Percentiles rank a stretch among this genome's conserved stretches.
Evolutionary conservation across 1,140 invertebrate species (phyloP).

Genomic region (Drosophila athabasca): DNA sequence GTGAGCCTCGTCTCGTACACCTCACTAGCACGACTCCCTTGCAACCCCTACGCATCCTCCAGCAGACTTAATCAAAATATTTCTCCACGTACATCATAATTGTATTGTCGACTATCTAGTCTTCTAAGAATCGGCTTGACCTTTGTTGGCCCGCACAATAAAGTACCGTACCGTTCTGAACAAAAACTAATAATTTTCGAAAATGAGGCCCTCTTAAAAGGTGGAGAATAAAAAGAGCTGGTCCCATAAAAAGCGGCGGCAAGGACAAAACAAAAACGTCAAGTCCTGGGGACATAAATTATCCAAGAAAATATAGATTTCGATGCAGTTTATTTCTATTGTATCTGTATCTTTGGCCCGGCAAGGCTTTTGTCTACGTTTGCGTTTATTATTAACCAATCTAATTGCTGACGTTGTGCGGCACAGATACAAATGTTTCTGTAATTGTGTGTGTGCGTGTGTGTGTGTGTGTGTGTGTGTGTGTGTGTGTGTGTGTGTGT

Average conservation of each 20-base stretch:
- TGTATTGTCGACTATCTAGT: conserved; percentile 9
- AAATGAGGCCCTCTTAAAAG: conserved; percentile 21
- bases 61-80: conserved; percentile 60
- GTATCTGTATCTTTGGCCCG: conserved; percentile 23
- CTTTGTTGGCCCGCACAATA: conserved; percentile 57
- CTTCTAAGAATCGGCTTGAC: conserved; percentile 34
- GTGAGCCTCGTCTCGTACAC: not conserved
- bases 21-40: not conserved
- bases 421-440: conserved; percentile 55
- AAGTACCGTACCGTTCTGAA: conserved; percentile 63
- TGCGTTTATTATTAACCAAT: conserved; percentile 40
- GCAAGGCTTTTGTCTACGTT: conserved; percentile 26
- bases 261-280: conserved; percentile 63
- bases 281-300: conserved; percentile 74
- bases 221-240: conserved; percentile 18
- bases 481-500: not conserved
- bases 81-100: conserved; percentile 74
- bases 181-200: conserved; percentile 34
- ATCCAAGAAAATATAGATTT: conserved; percentile 56
- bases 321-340: conserved; percentile 16
- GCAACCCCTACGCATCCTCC: conserved; percentile 5
- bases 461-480: not conserved
- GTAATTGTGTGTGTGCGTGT: not conserved
- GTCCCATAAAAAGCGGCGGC: conserved; percentile 56
- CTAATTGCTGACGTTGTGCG: conserved; percentile 65